Base-by-base conservation (phyloP, 2,888 invertebrate genomes). In the Nomada fabriciana region DNA sequence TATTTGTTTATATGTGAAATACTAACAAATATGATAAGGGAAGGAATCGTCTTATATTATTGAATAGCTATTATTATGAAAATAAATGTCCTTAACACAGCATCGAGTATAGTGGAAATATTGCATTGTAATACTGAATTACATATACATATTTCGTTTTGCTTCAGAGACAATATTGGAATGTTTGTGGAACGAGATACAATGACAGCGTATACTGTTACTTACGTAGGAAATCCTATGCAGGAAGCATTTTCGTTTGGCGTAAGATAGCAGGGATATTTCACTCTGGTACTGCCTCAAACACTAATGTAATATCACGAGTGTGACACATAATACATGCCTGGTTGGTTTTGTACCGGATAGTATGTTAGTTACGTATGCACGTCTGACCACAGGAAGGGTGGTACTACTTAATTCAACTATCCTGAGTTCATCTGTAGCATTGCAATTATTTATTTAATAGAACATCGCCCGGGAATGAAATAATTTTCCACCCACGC, bases 231-330 rank as follows among this genome's bases (percentile, higher is more conserved):
- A 52, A 29, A n/a, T 36, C 13, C 0, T 2, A 20, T 15, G 36
- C 9, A 52, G 20, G 36, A 25, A 64, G 23, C 29, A 53, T 67
- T 67, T 67, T 67, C 67, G 36, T 53, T 53, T 4, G 25, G 36
- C 29, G 36, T 53, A 42, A 67, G 67, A 20, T 36, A 67, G 53
- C 15, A 67, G 20, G 15, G 15, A 29, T 20, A 53, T 67, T 53
- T 36, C 29, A 15, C n/a, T 52, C 20, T 36, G 52, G 10, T 20
- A 18, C 15, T 11, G 55, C 29, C 7, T 42, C 7, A 55, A 43
- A 43, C 15, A 57, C 13, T 23, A 43, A 18, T 42, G 25, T 57
- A 36, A 25, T n/a, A n/a, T 57, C 68, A 7, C 55, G 23, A 36
- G 36, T 1, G 25, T n/a, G 15, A 43, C 23, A 43, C 55, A 23